Evolutionary conservation across 1,140 invertebrate genomes (phyloP).

Genomic region (Drosophila fuyamai): DNA sequence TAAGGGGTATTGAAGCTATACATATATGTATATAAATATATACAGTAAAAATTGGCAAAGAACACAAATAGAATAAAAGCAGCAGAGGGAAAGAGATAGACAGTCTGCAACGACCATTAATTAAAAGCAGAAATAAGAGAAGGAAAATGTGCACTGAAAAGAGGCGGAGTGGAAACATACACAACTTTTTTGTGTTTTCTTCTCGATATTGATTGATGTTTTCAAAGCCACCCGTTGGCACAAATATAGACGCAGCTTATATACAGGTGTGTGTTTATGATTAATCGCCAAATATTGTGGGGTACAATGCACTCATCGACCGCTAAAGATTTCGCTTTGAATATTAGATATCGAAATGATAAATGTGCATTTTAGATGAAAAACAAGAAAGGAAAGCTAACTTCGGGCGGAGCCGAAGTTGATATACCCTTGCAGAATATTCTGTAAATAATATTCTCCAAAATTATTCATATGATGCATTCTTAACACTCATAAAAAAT

Average conservation of each 20-base stretch:
- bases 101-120: constrained; percentile 14
- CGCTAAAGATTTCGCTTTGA: not conserved
- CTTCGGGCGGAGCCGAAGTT: no score
- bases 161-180: not conserved
- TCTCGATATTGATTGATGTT: constrained; percentile 42
- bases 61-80: constrained; percentile 25
- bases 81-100: not conserved
- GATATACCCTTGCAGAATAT: no score
- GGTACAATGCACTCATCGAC: constrained; percentile 29
- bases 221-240: constrained; percentile 9
- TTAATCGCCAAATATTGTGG: constrained; percentile 30
- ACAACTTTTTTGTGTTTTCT: constrained; percentile 29
- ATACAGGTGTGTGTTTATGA: constrained; percentile 34
- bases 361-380: constrained; percentile 3
- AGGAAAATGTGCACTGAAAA: constrained; percentile 11
- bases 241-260: not conserved
- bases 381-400: no score
- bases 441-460: no score
- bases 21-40: not conserved
- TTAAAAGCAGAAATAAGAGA: constrained; percentile 23
- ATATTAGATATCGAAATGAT: not conserved
- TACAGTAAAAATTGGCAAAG: no score
- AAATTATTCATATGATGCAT: no score
- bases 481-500: no score
- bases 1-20: no score